Percentiles rank a stretch among this genome's conserved stretches.
These are phyloP conservation scores for Monochamus saltuarius DNA, from an alignment of 1,140 invertebrate species.

Conservation along the genomic window DNA sequence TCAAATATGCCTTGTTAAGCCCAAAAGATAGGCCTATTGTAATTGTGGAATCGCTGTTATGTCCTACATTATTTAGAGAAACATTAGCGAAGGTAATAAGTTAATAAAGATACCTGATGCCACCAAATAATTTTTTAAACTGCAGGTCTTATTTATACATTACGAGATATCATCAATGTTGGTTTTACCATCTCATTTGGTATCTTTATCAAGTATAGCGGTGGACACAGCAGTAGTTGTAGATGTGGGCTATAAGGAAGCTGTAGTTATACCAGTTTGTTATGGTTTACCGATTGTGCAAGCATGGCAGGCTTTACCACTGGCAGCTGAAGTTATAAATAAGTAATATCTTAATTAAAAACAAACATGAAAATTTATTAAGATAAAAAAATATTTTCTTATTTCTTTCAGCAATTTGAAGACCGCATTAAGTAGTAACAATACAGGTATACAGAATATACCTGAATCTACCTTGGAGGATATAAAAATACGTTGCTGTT, in stretches of 20 bases:
- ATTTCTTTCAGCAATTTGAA: conserved; percentile 54
- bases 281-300: conserved; percentile 79
- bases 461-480: conserved; percentile 65
- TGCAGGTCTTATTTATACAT: conserved; percentile 79
- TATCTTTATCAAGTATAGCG: conserved; percentile 76
- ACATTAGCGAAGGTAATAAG: conserved; percentile 71
- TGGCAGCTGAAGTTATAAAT: conserved; percentile 70
- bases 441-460: conserved; percentile 54
- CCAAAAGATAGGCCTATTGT: conserved; percentile 91
- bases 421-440: conserved; percentile 49
- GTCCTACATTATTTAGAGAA: conserved; percentile 77
- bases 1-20: conserved; percentile 82
- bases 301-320: conserved; percentile 74
- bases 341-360: conserved; percentile 50
- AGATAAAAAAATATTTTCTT: too few species aligned
- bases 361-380: neutral
- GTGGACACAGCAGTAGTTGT: conserved; percentile 77
- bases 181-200: conserved; percentile 69
- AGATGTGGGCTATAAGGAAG: conserved; percentile 85
- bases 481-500: conserved; percentile 75
- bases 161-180: conserved; percentile 74
- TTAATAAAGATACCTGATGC: neutral
- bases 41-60: conserved; percentile 86
- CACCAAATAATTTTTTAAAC: conserved; percentile 14
- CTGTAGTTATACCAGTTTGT: conserved; percentile 78